phyloP scores from a whole-genome alignment of 2,888 invertebrate species.

The Drosophila robusta region DNA sequence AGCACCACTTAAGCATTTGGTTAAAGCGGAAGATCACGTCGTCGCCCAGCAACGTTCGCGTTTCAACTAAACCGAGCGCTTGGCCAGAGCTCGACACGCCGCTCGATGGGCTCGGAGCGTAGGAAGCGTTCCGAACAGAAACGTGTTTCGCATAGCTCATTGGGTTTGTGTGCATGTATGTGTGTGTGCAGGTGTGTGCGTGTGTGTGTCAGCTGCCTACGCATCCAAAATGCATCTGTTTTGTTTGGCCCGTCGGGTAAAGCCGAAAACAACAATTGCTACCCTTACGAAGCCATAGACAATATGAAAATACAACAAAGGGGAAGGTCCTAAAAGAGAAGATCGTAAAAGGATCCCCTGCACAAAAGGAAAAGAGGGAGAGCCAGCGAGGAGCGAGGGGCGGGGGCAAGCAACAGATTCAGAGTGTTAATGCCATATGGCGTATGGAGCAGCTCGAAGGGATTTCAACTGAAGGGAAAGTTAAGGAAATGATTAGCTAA shows the following conservation, averaged over 20 bases:
- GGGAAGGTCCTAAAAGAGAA: conserved; percentile 41
- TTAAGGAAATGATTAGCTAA: conserved; percentile 66
- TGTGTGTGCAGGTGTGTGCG: conserved; percentile 23
- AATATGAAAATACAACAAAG: conserved; percentile 37
- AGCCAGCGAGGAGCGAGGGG: conserved; percentile 1
- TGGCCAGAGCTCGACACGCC: conserved; percentile 36
- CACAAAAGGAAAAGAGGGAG: conserved; percentile 12
- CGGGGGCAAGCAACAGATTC: conserved; percentile 8
- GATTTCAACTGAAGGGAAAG: conserved; percentile 19
- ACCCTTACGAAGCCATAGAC: conserved; percentile 60
- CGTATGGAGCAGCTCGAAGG: conserved; percentile 11
- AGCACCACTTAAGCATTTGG: conserved; percentile 47
- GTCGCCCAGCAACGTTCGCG: conserved; percentile 65
- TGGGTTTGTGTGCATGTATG: conserved; percentile 8
- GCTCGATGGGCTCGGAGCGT: conserved; percentile 18
- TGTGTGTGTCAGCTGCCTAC: conserved; percentile 51
- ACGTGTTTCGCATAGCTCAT: conserved; percentile 68
- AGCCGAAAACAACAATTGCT: conserved; percentile 53
- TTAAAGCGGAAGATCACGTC: conserved; percentile 56
- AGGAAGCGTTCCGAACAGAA: conserved; percentile 30
- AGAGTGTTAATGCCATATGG: conserved; percentile 50
- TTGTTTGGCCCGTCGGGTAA: conserved; percentile 39
- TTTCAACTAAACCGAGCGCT: conserved; percentile 73
- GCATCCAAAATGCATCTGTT: conserved; percentile 70
- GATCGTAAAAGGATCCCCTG: conserved; percentile 71